Evolutionary conservation across 2,888 invertebrate genomes (phyloP), one percentile per base, ranked within the genome.

Genomic region (Rhimphoctona megacephalus): DNA sequence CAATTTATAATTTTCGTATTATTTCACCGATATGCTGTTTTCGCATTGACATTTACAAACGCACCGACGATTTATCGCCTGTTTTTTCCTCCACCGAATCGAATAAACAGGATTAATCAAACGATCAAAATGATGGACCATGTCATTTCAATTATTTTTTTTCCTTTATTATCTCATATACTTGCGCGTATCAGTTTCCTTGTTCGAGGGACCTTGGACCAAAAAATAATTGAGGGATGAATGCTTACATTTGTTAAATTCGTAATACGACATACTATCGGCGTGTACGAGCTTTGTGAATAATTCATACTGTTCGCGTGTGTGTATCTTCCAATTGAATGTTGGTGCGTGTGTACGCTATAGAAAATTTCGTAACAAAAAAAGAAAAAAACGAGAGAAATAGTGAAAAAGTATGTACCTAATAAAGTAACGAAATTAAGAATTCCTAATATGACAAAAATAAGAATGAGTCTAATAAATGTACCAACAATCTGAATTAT

Each of bases 141-240:
- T 54, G 17, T 52, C 52, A 52, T 33, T 66, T n/a, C 25, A 64
- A 69, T 76, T 17, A 54, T 69, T 17, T 82, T 67, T 67, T 52
- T 43, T 57, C 17, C 49, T 74, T 73, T 39, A 61, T 39, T 64
- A 33, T 30, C 64, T 33, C 30, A 78, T 82, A 80, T 81, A 76
- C 76, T 61, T 17, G 61, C 17, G 30, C 30, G 61, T 14, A 61
- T 11, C 61, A 72, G 22, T 86, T 72, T 86, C 69, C 61, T 22
- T 67, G 33, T 66, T 73, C 30, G 43, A 78, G 72, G 80, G 70
- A 66, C 80, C 80, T 83, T 86, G 83, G 83, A 80, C 76, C 52
- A 74, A 74, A 82, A 46, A 73, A 52, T 14, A 72, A 78, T 67
- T 17, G 17, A 61, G 39, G 39, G 22, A 2, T 67, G 39, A 52